These are phyloP conservation scores for Dinocampus coccinellae DNA, from an alignment of 2,888 invertebrate genomes.

Conservation along the genomic window DNA sequence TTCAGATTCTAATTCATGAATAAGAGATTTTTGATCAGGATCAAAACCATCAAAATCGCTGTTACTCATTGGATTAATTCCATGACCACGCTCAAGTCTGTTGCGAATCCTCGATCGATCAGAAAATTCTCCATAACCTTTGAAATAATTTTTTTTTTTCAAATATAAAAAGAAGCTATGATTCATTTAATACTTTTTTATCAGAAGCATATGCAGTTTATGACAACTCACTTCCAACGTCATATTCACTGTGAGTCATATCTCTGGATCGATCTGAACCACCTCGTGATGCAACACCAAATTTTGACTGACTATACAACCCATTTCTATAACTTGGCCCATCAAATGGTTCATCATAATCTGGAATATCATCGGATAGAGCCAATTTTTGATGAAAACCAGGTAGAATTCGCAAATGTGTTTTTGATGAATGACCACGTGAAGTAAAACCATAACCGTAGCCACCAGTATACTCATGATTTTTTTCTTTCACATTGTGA, in stretches of 20 bases:
- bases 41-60: slow-evolving; percentile 46
- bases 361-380: slow-evolving; percentile 37
- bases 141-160: neutral
- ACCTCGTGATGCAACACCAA: slow-evolving; percentile 38
- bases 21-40: slow-evolving; percentile 51
- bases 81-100: slow-evolving; percentile 52
- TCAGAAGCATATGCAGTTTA: too few species aligned
- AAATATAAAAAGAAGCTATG: too few species aligned
- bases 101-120: slow-evolving; percentile 51
- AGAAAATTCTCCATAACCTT: slow-evolving; percentile 39
- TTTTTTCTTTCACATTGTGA: slow-evolving; percentile 36
- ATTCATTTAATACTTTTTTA: neutral
- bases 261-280: slow-evolving; percentile 44
- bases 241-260: slow-evolving; percentile 10
- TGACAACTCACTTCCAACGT: slow-evolving; percentile 35
- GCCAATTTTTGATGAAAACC: slow-evolving; percentile 50
- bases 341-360: slow-evolving; percentile 50
- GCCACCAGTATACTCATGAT: slow-evolving; percentile 34
- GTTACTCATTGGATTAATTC: slow-evolving; percentile 48
- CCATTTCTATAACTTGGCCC: slow-evolving; percentile 56
- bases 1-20: slow-evolving; percentile 52
- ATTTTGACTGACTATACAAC: slow-evolving; percentile 47
- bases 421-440: slow-evolving; percentile 42
- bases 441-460: slow-evolving; percentile 44
- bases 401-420: slow-evolving; percentile 49